Evolutionary conservation across 1,140 invertebrate species (phyloP).

Genomic region (Drosophila jambulina): DNA sequence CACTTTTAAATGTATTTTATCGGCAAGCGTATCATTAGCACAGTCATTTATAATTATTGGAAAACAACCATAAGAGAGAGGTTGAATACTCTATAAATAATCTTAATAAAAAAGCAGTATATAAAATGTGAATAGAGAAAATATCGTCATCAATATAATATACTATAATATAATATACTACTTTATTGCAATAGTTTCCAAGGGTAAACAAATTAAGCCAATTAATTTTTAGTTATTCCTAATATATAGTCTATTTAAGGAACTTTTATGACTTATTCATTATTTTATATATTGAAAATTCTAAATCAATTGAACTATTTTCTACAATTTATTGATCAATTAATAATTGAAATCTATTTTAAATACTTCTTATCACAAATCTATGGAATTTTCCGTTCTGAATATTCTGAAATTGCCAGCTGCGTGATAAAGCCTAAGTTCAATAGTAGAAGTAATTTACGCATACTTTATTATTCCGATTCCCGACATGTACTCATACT

Average conservation of each 20-base stretch:
- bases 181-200: background rate
- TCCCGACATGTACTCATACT: background rate
- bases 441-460: background rate
- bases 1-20: conserved; percentile 18
- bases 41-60: conserved; percentile 1
- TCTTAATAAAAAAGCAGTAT: too few relatives aligned
- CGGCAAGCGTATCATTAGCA: conserved; percentile 2
- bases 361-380: background rate
- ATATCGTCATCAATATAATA: background rate
- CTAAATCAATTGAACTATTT: too few relatives aligned
- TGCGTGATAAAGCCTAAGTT: background rate
- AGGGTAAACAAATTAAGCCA: too few relatives aligned
- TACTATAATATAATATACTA: background rate
- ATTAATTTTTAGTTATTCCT: too few relatives aligned
- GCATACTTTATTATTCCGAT: background rate
- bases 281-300: too few relatives aligned
- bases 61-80: background rate
- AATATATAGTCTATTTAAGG: too few relatives aligned
- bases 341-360: background rate
- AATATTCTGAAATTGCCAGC: background rate
- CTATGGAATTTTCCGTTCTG: background rate
- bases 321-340: too few relatives aligned
- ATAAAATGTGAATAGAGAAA: too few relatives aligned
- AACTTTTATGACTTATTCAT: too few relatives aligned
- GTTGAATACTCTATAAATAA: background rate